Evolutionary conservation across 2,888 invertebrate genomes (phyloP).

Genomic region (Chironomus tentans): DNA sequence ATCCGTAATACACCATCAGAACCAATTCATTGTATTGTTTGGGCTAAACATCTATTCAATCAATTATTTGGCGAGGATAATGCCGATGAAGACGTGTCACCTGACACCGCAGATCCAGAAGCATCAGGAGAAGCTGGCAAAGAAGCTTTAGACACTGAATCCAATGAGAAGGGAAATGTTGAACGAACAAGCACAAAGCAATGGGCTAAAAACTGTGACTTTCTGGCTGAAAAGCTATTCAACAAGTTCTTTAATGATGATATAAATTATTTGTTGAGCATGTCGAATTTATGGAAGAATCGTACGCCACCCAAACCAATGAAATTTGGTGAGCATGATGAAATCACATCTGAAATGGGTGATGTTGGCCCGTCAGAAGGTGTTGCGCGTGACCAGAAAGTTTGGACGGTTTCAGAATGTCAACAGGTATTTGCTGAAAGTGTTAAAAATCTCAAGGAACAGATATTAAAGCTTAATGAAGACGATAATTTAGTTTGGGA

Average conservation of each 20-base stretch:
- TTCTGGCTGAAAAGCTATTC: slow-evolving; percentile 78
- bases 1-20: slow-evolving; percentile 99
- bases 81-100: slow-evolving; percentile 95
- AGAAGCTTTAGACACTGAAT: slow-evolving; percentile 44
- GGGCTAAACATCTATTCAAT: slow-evolving; percentile 97
- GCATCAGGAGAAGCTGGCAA: slow-evolving; percentile 62
- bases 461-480: slow-evolving; percentile 46
- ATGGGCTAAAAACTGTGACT: slow-evolving; percentile 80
- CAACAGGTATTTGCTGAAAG: slow-evolving; percentile 60
- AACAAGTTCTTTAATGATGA: slow-evolving; percentile 91
- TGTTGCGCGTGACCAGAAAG: slow-evolving; percentile 62
- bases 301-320: slow-evolving; percentile 77
- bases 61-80: slow-evolving; percentile 96
- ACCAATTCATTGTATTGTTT: slow-evolving; percentile 98
- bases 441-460: slow-evolving; percentile 52
- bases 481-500: slow-evolving; percentile 86
- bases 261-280: slow-evolving; percentile 84
- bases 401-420: slow-evolving; percentile 74
- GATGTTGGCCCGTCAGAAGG: slow-evolving; percentile 39
- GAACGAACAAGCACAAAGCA: slow-evolving; percentile 65
- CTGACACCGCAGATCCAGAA: slow-evolving; percentile 93
- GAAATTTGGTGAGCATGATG: slow-evolving; percentile 57
- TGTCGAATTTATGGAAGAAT: slow-evolving; percentile 93
- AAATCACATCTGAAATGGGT: slow-evolving; percentile 35
- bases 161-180: slow-evolving; percentile 43